A percentile compares a stretch with the other conserved stretches of the same genome.
Evolutionary conservation across 2,888 invertebrate genomes (phyloP).

Genomic region (Metalampra italica): DNA sequence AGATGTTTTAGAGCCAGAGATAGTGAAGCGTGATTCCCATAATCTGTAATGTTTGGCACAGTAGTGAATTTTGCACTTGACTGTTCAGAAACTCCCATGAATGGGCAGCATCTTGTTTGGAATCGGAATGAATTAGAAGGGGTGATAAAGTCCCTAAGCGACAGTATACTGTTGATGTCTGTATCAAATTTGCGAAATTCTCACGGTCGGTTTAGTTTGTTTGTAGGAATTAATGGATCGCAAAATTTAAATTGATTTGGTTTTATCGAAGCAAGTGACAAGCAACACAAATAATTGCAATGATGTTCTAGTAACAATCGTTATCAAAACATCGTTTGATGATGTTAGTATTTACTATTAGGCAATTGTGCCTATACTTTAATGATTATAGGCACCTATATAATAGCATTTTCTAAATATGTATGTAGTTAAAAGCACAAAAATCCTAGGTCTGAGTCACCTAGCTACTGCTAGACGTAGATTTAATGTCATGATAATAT

Average conservation of each 20-base stretch:
- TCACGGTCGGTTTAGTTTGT: slow-evolving; percentile 43
- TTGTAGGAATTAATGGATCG: slow-evolving; percentile 37
- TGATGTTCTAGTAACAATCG: no score
- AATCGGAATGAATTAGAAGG: slow-evolving; percentile 30
- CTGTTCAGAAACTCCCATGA: slow-evolving; percentile 38
- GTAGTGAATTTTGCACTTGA: slow-evolving; percentile 73
- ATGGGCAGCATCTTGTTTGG: slow-evolving; percentile 66
- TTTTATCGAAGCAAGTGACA: not conserved
- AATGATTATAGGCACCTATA: no score
- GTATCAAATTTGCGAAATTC: slow-evolving; percentile 36
- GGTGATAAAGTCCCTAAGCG: slow-evolving; percentile 27
- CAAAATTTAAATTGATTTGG: slow-evolving; percentile 26
- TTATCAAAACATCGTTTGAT: no score
- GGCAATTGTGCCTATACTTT: no score
- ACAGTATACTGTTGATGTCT: slow-evolving; percentile 24
- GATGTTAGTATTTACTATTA: no score
- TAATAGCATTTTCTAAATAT: no score
- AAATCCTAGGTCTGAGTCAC: no score
- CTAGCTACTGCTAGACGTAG: no score
- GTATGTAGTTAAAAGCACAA: no score
- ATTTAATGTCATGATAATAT: no score
- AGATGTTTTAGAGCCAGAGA: not conserved
- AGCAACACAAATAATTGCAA: no score
- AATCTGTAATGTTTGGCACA: slow-evolving; percentile 63
- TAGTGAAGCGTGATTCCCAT: slow-evolving; percentile 68